Conservation (phyloP, 1,140 invertebrate species). For the Daktulosphaira vitifoliae region DNA sequence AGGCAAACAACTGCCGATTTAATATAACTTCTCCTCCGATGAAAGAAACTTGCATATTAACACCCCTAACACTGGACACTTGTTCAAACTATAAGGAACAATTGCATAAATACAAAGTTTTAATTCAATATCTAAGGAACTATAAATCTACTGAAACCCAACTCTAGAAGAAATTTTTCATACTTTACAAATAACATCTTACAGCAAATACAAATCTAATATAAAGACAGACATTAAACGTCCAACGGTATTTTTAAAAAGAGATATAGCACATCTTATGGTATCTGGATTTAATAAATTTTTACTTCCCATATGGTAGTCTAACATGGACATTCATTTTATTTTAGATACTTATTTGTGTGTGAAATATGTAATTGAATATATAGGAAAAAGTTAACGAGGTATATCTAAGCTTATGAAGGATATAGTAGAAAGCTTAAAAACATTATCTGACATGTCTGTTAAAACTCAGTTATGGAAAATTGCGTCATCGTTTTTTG, state of each 20-base stretch:
- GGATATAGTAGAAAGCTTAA: neutral
- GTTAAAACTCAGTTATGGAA: neutral
- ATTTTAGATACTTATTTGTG: neutral
- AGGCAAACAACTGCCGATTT: neutral
- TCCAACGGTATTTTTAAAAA: no score
- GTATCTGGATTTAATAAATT: no score
- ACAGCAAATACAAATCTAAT: neutral
- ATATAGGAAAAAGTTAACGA: constrained; percentile 10
- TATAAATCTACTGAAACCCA: neutral
- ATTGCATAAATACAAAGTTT: neutral
- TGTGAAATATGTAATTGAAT: neutral
- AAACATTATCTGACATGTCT: neutral
- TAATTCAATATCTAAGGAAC: neutral
- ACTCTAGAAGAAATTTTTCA: neutral
- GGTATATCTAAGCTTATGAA: constrained; percentile 1
- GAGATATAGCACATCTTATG: no score
- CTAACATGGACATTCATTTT: neutral
- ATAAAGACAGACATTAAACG: neutral
- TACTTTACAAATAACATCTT: neutral
- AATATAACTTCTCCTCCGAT: neutral
- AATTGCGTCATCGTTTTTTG: neutral
- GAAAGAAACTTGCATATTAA: constrained; percentile 1
- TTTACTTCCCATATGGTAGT: no score
- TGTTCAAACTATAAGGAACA: no score
- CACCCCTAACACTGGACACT: neutral